These are phyloP conservation scores for Drosophila paranaensis DNA, from an alignment of 2,888 invertebrate genomes.

Conservation along the genomic window DNA sequence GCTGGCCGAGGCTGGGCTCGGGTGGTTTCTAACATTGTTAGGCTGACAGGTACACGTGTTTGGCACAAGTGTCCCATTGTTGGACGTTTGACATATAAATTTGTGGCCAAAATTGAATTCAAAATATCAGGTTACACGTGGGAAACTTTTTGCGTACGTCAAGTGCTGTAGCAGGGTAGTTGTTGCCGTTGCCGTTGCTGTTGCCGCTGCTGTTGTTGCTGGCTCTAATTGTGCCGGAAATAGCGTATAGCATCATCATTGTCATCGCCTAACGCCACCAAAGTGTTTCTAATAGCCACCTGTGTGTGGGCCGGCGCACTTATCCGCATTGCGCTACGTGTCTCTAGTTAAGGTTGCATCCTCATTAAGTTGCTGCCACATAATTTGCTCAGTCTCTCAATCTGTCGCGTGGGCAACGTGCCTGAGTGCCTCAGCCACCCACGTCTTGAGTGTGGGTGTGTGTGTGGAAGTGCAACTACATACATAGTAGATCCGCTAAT, in stretches of 20 bases:
- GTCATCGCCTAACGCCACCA: slow-evolving; percentile 70
- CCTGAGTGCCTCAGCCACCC: slow-evolving; percentile 73
- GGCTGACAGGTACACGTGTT: slow-evolving; percentile 82
- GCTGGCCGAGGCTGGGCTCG: slow-evolving; percentile 18
- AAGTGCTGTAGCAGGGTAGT: not conserved
- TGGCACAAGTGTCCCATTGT: slow-evolving; percentile 74
- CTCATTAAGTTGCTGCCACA: slow-evolving; percentile 76
- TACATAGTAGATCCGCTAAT: slow-evolving; percentile 71
- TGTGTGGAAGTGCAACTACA: slow-evolving; percentile 51
- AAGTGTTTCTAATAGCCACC: slow-evolving; percentile 79
- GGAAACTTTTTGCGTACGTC: slow-evolving; percentile 38
- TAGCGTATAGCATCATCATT: slow-evolving; percentile 64
- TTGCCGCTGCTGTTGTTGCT: not conserved
- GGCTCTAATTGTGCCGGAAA: slow-evolving; percentile 80
- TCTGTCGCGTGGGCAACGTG: slow-evolving; percentile 63
- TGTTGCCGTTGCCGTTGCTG: not conserved
- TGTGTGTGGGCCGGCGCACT: slow-evolving; percentile 35
- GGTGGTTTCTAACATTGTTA: slow-evolving; percentile 66
- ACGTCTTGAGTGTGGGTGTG: slow-evolving; percentile 45
- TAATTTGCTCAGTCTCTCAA: slow-evolving; percentile 67
- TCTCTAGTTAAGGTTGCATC: slow-evolving; percentile 77
- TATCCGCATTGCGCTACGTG: slow-evolving; percentile 57
- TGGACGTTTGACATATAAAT: slow-evolving; percentile 68
- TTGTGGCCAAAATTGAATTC: slow-evolving; percentile 77
- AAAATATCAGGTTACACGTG: slow-evolving; percentile 82